Percentiles rank a stretch among this genome's conserved stretches.
These are phyloP conservation scores for Piezodorus guildinii DNA, from an alignment of 1,140 invertebrate species.

Conservation along the genomic window DNA sequence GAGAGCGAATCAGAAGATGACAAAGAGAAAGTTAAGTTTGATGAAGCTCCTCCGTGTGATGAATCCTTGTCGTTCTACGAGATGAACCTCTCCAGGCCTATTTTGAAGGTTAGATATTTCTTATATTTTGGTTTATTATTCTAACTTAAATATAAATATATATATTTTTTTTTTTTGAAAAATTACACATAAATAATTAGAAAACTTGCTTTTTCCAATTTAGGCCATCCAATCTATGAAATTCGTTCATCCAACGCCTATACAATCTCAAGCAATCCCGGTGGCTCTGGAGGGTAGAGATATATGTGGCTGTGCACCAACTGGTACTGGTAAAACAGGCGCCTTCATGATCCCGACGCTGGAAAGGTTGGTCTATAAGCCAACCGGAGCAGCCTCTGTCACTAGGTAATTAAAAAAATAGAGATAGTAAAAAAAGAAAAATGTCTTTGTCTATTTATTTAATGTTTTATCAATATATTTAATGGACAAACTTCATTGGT, in stretches of 20 bases:
- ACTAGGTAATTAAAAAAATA: slow-evolving; percentile 37
- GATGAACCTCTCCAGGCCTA: slow-evolving; percentile 82
- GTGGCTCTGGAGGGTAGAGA: slow-evolving; percentile 80
- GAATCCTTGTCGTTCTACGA: slow-evolving; percentile 70
- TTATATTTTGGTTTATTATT: not conserved
- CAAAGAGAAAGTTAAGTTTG: slow-evolving; percentile 56
- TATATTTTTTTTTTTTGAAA: not conserved
- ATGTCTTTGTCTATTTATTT: too few species aligned
- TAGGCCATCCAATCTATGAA: slow-evolving; percentile 75
- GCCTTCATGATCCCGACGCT: slow-evolving; percentile 97
- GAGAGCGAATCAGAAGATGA: slow-evolving; percentile 39
- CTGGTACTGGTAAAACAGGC: slow-evolving; percentile 96
- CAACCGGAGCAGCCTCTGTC: slow-evolving; percentile 44
- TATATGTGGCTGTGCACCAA: slow-evolving; percentile 92
- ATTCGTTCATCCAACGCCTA: slow-evolving; percentile 89
- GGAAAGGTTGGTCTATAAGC: slow-evolving; percentile 79
- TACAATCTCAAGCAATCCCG: slow-evolving; percentile 89
- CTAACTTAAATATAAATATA: not conserved
- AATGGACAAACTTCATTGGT: too few species aligned
- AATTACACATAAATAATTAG: too few species aligned
- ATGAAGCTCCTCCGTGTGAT: slow-evolving; percentile 58
- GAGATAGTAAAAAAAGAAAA: too few species aligned
- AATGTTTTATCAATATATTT: too few species aligned
- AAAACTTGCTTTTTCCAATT: slow-evolving; percentile 10
- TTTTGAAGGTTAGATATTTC: slow-evolving; percentile 52